phyloP scores from a whole-genome alignment of 2,888 invertebrate genomes.

The Halictus quadricinctus region DNA sequence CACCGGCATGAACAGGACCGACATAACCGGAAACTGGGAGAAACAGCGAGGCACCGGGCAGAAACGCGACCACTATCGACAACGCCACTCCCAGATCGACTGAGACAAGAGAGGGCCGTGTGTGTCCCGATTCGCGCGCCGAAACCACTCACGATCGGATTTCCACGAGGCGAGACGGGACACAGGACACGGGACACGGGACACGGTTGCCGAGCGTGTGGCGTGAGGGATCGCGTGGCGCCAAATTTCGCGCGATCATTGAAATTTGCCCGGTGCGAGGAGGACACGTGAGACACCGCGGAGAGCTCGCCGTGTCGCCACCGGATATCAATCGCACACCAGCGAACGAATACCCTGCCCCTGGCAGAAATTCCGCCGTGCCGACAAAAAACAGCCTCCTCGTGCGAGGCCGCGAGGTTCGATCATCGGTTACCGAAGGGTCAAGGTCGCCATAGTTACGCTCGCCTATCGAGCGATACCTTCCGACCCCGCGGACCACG shows the following conservation, averaged over 20 bases:
- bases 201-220: slow-evolving; percentile 26
- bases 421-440: slow-evolving; percentile 61
- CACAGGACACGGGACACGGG: neutral
- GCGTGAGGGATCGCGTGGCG: slow-evolving; percentile 36
- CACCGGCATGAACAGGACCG: slow-evolving; percentile 8
- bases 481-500: neutral
- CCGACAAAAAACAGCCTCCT: slow-evolving; percentile 43
- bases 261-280: slow-evolving; percentile 41
- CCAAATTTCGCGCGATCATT: slow-evolving; percentile 64
- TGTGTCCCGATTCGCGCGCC: slow-evolving; percentile 15
- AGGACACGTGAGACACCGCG: slow-evolving; percentile 19
- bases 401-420: slow-evolving; percentile 51
- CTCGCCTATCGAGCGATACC: slow-evolving; percentile 44
- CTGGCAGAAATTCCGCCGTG: slow-evolving; percentile 43
- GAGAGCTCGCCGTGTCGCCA: slow-evolving; percentile 4
- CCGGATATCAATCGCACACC: slow-evolving; percentile 21
- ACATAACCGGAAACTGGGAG: slow-evolving; percentile 26
- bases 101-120: slow-evolving; percentile 21
- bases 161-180: slow-evolving; percentile 24
- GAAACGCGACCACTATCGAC: slow-evolving; percentile 18
- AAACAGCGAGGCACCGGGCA: neutral
- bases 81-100: slow-evolving; percentile 12
- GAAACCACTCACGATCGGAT: slow-evolving; percentile 39
- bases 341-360: slow-evolving; percentile 31
- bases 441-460: slow-evolving; percentile 69